These are phyloP conservation scores for Haliclystus octoradiatus DNA, from an alignment of 30 jellyfish, hydroid and myxozoan genomes.

Conservation along the genomic window DNA sequence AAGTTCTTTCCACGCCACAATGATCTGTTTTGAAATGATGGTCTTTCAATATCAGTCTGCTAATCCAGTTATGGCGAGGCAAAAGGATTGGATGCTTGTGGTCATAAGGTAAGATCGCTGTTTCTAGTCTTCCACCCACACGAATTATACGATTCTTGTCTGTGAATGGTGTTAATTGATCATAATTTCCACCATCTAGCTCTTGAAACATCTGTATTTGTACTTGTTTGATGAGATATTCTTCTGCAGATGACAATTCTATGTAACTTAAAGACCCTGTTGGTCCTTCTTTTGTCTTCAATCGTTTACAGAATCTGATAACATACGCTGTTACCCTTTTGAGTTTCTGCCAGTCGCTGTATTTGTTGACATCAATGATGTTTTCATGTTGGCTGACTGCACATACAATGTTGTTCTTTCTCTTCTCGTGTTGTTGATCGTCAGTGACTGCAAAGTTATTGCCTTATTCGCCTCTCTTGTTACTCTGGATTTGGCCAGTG, in stretches of 20 bases:
- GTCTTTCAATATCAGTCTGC: too few species aligned
- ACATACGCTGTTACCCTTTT: constrained; percentile 38
- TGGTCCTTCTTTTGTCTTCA: constrained; percentile 6
- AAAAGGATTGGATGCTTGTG: too few species aligned
- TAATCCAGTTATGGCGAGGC: too few species aligned
- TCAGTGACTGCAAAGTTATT: too few species aligned
- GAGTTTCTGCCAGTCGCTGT: constrained; percentile 33
- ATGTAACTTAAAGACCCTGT: constrained; percentile 37
- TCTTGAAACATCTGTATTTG: constrained; percentile 28
- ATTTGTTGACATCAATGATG: constrained; percentile 12
- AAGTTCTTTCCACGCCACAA: too few species aligned
- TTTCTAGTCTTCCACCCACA: constrained; percentile 42
- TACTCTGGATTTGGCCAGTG: too few species aligned
- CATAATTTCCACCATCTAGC: constrained; percentile 35
- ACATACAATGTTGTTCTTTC: too few species aligned
- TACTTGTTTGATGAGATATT: constrained; percentile 30
- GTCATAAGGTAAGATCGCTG: constrained; percentile 39
- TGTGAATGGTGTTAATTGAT: constrained; percentile 31
- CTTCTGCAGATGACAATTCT: constrained; percentile 29
- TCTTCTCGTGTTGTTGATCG: too few species aligned
- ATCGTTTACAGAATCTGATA: constrained; percentile 13
- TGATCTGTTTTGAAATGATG: too few species aligned
- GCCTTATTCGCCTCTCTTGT: too few species aligned
- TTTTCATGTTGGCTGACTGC: too few species aligned
- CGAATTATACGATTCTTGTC: constrained; percentile 35